A percentile compares a stretch with the other conserved stretches of the same genome.
phyloP scores from a whole-genome alignment of 2,888 invertebrate species.

The Brachylomia viminalis region DNA sequence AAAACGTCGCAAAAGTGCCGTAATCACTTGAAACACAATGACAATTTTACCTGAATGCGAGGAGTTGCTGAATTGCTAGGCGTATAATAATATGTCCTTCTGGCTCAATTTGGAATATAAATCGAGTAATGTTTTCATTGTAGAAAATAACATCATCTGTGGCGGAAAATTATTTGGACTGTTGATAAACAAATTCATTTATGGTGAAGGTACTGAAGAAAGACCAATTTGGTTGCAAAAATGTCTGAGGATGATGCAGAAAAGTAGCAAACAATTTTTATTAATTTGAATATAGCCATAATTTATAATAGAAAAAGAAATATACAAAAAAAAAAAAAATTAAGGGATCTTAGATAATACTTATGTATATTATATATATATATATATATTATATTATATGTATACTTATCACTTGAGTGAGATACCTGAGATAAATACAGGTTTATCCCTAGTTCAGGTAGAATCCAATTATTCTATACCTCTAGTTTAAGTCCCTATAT shows the following conservation, averaged over 20 bases:
- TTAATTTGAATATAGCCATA: too few relatives aligned
- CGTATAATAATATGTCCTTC: background rate
- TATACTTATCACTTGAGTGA: background rate
- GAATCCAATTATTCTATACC: background rate
- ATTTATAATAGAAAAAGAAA: too few relatives aligned
- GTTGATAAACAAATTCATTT: background rate
- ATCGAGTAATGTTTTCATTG: background rate
- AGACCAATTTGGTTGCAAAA: background rate
- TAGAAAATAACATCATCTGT: background rate
- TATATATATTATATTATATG: too few relatives aligned
- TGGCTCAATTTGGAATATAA: background rate
- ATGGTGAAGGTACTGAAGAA: background rate
- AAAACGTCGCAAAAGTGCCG: slow-evolving; percentile 1
- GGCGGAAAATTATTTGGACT: background rate
- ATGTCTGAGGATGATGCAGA: background rate
- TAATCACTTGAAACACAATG: slow-evolving; percentile 16
- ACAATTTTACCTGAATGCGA: slow-evolving; percentile 14
- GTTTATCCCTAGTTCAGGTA: background rate
- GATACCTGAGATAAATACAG: background rate
- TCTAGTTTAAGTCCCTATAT: background rate
- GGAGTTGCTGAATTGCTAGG: slow-evolving; percentile 1
- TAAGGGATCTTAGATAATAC: too few relatives aligned
- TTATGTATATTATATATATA: too few relatives aligned
- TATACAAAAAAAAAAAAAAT: too few relatives aligned
- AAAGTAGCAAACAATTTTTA: background rate